These are phyloP conservation scores for Leptoclinus maculatus DNA, from an alignment of 2,797 vertebrate species.

Conservation along the genomic window DNA sequence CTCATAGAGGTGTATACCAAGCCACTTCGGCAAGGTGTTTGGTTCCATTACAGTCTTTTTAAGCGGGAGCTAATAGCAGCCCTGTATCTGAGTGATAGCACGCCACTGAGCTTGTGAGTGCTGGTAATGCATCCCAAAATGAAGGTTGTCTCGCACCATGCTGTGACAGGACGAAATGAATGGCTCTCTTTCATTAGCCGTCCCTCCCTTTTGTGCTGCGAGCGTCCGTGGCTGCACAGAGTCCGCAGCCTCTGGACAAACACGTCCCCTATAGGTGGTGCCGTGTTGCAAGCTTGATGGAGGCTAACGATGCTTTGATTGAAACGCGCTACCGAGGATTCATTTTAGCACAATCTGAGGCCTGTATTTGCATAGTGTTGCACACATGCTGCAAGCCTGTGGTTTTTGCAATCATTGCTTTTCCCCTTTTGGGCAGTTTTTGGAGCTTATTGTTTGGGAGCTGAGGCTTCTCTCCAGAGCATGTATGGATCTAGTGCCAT, in stretches of 20 bases:
- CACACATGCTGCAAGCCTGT: constrained; percentile 25
- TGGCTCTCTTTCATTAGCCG: constrained; percentile 69
- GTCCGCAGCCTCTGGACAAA: constrained; percentile 53
- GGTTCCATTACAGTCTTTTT: constrained; percentile 72
- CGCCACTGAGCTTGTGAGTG: constrained; percentile 61
- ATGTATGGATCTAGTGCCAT: constrained; percentile 36
- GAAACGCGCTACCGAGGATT: constrained; percentile 40
- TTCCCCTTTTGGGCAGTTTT: constrained; percentile 53
- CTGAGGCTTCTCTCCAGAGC: constrained; percentile 24
- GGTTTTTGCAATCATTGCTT: constrained; percentile 37
- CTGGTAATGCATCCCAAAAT: constrained; percentile 77
- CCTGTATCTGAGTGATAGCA: constrained; percentile 69
- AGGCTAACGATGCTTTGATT: constrained; percentile 56
- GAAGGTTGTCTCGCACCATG: constrained; percentile 66
- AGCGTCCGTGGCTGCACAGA: constrained; percentile 30
- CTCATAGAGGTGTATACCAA: constrained; percentile 47
- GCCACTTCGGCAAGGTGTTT: constrained; percentile 60
- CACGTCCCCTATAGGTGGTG: constrained; percentile 60
- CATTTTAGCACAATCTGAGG: constrained; percentile 56
- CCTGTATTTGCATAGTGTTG: constrained; percentile 45
- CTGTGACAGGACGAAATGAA: constrained; percentile 71
- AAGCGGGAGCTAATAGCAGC: constrained; percentile 69
- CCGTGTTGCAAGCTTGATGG: constrained; percentile 21
- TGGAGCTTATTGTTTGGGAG: constrained; percentile 42
- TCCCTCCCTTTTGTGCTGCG: constrained; percentile 43